Percentiles rank a stretch among this genome's conserved stretches.
phyloP scores from a whole-genome alignment of 1,140 invertebrate species.

The Gerris buenoi region DNA sequence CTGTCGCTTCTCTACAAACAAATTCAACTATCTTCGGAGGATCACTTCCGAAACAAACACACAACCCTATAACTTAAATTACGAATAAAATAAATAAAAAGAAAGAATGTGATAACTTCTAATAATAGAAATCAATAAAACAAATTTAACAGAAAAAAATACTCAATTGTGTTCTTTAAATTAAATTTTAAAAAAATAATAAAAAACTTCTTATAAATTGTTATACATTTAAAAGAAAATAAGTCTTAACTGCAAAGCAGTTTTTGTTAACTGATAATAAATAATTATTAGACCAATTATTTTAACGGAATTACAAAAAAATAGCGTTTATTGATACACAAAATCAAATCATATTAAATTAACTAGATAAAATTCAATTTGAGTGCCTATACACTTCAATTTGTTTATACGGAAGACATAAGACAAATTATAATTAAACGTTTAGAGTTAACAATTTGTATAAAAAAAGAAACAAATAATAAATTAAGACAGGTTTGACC shows the following conservation, averaged over 20 bases:
- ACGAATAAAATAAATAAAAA: neutral
- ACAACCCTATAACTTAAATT: neutral
- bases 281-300: too few species aligned
- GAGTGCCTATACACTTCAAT: too few species aligned
- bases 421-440: too few species aligned
- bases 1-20: neutral
- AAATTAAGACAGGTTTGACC: too few species aligned
- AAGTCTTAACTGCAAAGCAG: neutral
- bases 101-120: neutral
- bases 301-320: too few species aligned
- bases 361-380: too few species aligned
- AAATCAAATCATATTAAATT: too few species aligned
- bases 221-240: neutral
- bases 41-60: neutral
- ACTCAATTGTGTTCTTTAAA: neutral
- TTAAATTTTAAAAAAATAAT: neutral
- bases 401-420: too few species aligned
- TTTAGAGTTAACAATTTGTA: too few species aligned
- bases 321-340: too few species aligned
- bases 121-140: neutral
- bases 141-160: too few species aligned
- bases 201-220: neutral
- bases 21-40: neutral
- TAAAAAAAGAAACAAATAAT: too few species aligned
- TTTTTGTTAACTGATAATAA: neutral